Conservation (phyloP, 2,113 vertebrate species). For the Seriola dumerili region DNA sequence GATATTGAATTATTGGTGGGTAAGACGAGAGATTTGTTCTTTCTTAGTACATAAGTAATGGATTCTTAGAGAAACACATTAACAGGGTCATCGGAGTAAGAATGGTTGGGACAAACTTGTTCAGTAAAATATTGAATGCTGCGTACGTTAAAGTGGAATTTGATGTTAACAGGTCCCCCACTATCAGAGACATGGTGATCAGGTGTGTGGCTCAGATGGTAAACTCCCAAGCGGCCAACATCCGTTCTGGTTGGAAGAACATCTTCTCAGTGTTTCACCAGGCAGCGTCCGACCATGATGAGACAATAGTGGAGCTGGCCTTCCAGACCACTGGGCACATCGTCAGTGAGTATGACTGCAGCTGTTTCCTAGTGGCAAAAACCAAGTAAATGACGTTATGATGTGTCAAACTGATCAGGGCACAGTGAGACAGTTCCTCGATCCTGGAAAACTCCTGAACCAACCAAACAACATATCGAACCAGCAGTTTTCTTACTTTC, state of each 20-base stretch:
- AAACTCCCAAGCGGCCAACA: constrained; percentile 95
- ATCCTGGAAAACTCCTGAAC: not conserved
- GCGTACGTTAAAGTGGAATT: no score
- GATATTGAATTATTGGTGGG: not conserved
- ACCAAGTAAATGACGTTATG: not conserved
- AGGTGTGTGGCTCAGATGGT: constrained; percentile 98
- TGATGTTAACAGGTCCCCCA: constrained; percentile 88
- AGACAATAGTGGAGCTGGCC: constrained; percentile 95
- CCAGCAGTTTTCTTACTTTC: not conserved
- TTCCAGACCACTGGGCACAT: constrained; percentile 97
- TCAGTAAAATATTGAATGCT: no score
- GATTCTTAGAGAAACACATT: not conserved
- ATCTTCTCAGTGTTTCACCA: constrained; percentile 99
- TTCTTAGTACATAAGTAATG: not conserved
- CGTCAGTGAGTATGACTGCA: constrained; percentile 88
- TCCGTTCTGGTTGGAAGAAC: constrained; percentile 99
- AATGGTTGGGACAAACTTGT: not conserved
- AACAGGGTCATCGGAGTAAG: not conserved
- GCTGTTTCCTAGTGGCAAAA: not conserved
- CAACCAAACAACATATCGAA: not conserved
- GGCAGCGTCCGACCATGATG: constrained; percentile 94
- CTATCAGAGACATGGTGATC: constrained; percentile 98
- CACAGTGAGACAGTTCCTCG: not conserved
- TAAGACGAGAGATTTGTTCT: not conserved
- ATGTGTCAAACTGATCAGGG: not conserved